Evolutionary conservation across 1,140 invertebrate genomes (phyloP).

Genomic region (Spodoptera frugiperda): DNA sequence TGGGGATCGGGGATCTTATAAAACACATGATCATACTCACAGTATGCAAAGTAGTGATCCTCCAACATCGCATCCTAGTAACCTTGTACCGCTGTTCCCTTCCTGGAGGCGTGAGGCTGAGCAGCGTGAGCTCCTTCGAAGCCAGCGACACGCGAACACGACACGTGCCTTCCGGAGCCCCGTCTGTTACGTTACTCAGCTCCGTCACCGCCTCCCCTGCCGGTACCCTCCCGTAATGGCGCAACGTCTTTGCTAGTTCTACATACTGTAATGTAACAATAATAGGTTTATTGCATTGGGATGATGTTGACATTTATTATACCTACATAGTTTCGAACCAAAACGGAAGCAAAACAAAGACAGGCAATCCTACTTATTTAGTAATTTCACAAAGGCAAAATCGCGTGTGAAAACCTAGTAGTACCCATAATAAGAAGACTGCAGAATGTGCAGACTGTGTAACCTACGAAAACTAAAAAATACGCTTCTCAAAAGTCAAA

Average conservation of each 20-base stretch:
- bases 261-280: slow-evolving; percentile 89
- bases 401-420: no score
- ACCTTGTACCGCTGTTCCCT: slow-evolving; percentile 97
- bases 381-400: no score
- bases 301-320: no score
- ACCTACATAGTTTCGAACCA: no score
- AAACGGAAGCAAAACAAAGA: no score
- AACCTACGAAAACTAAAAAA: no score
- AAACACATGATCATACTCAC: slow-evolving; percentile 89
- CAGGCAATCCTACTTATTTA: no score
- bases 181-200: slow-evolving; percentile 59
- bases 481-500: no score
- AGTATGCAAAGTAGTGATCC: slow-evolving; percentile 94
- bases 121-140: slow-evolving; percentile 73
- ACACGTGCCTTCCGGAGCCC: slow-evolving; percentile 40
- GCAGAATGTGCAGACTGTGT: no score
- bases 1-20: no score
- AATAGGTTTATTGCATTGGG: background rate
- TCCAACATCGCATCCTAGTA: slow-evolving; percentile 98
- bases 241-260: slow-evolving; percentile 91
- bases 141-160: slow-evolving; percentile 72
- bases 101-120: slow-evolving; percentile 73
- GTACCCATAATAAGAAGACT: no score
- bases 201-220: slow-evolving; percentile 87
- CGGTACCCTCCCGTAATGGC: slow-evolving; percentile 96